Percentiles rank a stretch among this genome's conserved stretches.
Conservation (phyloP, 2,797 vertebrate species). For the Picus viridis region DNA sequence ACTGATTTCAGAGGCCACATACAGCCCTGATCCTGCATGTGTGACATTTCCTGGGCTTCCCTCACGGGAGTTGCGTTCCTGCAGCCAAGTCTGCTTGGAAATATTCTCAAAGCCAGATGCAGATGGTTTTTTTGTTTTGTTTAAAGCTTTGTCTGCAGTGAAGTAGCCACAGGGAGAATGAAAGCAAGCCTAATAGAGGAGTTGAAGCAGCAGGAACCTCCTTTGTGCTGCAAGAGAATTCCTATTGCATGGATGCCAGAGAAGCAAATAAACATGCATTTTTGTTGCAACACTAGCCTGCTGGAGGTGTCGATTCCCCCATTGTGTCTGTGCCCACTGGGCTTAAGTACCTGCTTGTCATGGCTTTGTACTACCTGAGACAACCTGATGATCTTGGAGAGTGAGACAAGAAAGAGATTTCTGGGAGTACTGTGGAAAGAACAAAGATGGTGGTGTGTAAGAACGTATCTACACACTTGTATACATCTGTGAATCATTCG, state of each 20-base stretch:
- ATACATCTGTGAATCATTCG: conserved; percentile 44
- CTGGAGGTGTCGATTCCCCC: neutral
- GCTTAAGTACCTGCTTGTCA: neutral
- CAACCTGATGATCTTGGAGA: neutral
- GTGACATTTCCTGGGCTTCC: neutral
- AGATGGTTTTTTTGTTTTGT: neutral
- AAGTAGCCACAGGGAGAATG: rapidly evolving
- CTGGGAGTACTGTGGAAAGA: neutral
- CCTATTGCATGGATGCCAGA: neutral
- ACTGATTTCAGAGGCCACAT: neutral
- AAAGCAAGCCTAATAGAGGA: neutral
- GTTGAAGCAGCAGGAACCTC: neutral
- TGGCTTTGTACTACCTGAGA: neutral
- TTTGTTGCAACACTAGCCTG: neutral
- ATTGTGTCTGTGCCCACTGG: neutral
- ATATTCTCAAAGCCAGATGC: neutral
- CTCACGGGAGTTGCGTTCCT: neutral
- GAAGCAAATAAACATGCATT: neutral
- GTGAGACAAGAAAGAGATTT: neutral
- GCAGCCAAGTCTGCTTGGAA: neutral
- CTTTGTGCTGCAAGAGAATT: neutral
- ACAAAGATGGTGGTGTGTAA: neutral
- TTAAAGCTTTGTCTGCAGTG: neutral
- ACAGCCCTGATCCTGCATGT: neutral
- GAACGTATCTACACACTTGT: neutral